phyloP scores from a whole-genome alignment of 2,797 vertebrate species.

The Malacoraja senta region DNA sequence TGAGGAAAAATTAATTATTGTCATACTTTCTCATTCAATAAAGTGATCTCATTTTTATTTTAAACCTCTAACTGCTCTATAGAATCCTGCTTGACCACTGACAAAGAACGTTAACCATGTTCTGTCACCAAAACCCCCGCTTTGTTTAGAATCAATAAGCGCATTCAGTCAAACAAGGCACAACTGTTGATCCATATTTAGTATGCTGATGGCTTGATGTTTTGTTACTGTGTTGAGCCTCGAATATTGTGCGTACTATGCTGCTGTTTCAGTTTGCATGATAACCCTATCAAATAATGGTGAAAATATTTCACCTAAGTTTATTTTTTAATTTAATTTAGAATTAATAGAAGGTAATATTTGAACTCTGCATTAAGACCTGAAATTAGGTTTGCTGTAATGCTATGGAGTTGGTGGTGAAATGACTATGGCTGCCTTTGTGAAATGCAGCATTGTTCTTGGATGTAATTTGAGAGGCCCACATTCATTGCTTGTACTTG shows the following conservation, averaged over 20 bases:
- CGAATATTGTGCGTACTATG: constrained; percentile 72
- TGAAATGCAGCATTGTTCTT: constrained; percentile 68
- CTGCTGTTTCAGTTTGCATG: constrained; percentile 48
- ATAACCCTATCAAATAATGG: constrained; percentile 37
- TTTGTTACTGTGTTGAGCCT: constrained; percentile 70
- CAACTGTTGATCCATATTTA: constrained; percentile 73
- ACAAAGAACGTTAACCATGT: constrained; percentile 30
- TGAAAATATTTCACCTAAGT: background rate
- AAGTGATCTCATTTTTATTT: constrained; percentile 1
- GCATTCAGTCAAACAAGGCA: constrained; percentile 72
- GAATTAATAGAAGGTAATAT: background rate
- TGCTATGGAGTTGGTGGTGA: background rate
- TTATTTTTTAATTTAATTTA: background rate
- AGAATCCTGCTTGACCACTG: background rate
- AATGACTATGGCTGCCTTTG: background rate
- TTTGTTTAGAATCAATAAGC: constrained; percentile 72
- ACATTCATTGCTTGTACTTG: constrained; percentile 81
- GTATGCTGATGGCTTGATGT: constrained; percentile 79
- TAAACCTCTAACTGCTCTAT: background rate
- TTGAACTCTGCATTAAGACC: background rate
- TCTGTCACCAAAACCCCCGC: constrained; percentile 54
- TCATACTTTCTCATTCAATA: background rate
- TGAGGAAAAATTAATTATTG: background rate
- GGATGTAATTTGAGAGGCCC: constrained; percentile 65
- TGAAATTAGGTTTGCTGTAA: background rate